Evolutionary conservation across 2,888 invertebrate species (phyloP), one percentile per base, ranked within the genome.

Genomic region (Nomada fabriciana): DNA sequence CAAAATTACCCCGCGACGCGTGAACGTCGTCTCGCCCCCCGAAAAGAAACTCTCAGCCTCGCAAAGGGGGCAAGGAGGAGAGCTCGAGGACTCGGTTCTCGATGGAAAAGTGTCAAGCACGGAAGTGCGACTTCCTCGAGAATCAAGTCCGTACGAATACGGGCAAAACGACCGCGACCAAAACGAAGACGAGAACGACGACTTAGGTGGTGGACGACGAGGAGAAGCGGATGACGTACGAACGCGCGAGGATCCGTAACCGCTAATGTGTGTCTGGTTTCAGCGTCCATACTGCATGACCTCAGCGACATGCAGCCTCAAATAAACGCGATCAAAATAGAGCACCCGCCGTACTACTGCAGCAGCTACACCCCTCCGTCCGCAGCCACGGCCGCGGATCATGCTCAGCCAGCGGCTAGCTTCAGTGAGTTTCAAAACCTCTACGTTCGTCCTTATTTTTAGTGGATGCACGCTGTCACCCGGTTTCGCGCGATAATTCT

Each of bases 231-330:
- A 84, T 83, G 87, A 86, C 86, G 86, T 87, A 86, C 70, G 79
- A 85, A 78, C 59, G 77, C 74, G 83, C 82, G 82, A 82, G 81
- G 84, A 88, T 87, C 76, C 87, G 84, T 86, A 86, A 86, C 85
- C 84, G 86, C 86, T 88, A 87, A 88, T 88, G 88, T 93, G 90
- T 91, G 92, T 93, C 91, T 91, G 94, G 92, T 95, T 96, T 90
- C 96, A 98, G 98, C 98, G 89, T 98, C 98, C 93, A 98, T 99
- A 94, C 96, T 98, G 94, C 98, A 98, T 95, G 98, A 98, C 94
- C 96, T 97, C 86, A 97, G 96, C 84, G 97, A 97, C 90, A 96
- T 96, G 94, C 94, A 96, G 95, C 92, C 96, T 95, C 89, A 96
- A 95, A 95, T 96, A 93, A 96, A 96, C 94, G 96, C 96, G 91